Base-by-base conservation (phyloP, 1,140 invertebrate species). In the Trichonephila clavipes region DNA sequence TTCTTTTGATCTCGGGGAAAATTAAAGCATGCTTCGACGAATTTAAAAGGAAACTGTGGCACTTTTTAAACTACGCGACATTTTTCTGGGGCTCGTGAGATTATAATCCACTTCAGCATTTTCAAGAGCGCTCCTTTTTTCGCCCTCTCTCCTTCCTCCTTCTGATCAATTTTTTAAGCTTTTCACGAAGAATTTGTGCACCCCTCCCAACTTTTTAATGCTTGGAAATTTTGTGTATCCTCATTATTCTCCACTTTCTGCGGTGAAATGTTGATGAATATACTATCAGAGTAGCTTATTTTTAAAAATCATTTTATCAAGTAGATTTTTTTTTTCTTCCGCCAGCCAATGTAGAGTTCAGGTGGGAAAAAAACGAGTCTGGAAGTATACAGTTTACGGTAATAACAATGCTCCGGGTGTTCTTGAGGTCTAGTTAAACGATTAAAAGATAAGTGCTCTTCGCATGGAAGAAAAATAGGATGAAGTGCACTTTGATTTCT, bases 1-100 rank as follows among this genome's bases (percentile, higher is more conserved):
- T 83, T 83, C 51, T 83, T 83, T 83, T 83, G 44, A 83, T 83
- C 82, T 83, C 51, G 21, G 34, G 8, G 82, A 83, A 83, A 83
- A 83, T 83, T 83, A 58, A 77, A 58, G 82, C 51, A 58, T 44
- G 82, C 82, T 83, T 51, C 82, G 82, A 24, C 21, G 82, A 58
- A n/a, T 83, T 51, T 59, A 59, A 83, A 83, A 59, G 82, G 72
- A 77, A 72, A n/a, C 24, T 10, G n/a, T 72, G 24, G 69, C 69
- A 77, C 34, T 77, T 77, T 77, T 77, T 10, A 77, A 77, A 28
- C 34, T 40, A 40, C 34, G 72, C 72, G 72, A 77, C 72, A 77
- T 77, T 77, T 77, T 77, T 77, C 72, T 16, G 24, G 28, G 82
- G 6, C 21, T 21, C 40, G 44, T 40, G 82, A 83, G 51, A 59